Evolutionary conservation across 2,113 vertebrate species (phyloP), one percentile per base, ranked within the genome.

Genomic region (Erpornis zantholeuca): DNA sequence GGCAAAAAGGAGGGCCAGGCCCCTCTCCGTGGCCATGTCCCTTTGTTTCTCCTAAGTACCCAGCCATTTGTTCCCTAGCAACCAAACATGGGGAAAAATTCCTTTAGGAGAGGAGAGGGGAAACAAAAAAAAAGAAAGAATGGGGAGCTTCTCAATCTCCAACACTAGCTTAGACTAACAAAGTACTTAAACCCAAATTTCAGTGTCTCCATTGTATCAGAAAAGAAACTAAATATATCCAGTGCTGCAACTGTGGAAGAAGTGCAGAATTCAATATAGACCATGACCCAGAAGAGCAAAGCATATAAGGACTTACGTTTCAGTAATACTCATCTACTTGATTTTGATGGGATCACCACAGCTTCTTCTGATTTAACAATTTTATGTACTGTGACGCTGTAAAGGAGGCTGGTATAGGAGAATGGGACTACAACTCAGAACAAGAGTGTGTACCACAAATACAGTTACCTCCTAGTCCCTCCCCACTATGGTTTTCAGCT

Each of bases 141-240:
- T n/a, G n/a, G n/a, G n/a, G n/a, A n/a, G n/a, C n/a, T n/a, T n/a
- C n/a, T n/a, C n/a, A n/a, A n/a, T n/a, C n/a, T n/a, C n/a, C n/a
- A n/a, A n/a, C n/a, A n/a, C n/a, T n/a, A 66, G 24, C 12, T 78
- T 72, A 61, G 54, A 38, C 25, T 93, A 93, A 33, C 11, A 71
- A 83, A 86, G 61, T 53, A 47, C 15, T 14, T 45, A 4, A 86
- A 89, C 45, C 40, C 53, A 68, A 64, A 91, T 92, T 84, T 87
- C n/a, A 85, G 12, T 79, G 65, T 53, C 57, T 82, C 18, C 72
- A 47, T 76, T 88, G 57, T 69, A n/a, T 53, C 44, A 89, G 40
- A 90, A 57, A 92, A 50, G 29, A 88, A 72, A 75, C 61, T 84
- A 94, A 94, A 92, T 91, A 64, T 49, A 96, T 49, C 25, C 57